Evolutionary conservation across 2,888 invertebrate species (phyloP), one percentile per base, ranked within the genome.

Genomic region (Andrena hattorfiana): DNA sequence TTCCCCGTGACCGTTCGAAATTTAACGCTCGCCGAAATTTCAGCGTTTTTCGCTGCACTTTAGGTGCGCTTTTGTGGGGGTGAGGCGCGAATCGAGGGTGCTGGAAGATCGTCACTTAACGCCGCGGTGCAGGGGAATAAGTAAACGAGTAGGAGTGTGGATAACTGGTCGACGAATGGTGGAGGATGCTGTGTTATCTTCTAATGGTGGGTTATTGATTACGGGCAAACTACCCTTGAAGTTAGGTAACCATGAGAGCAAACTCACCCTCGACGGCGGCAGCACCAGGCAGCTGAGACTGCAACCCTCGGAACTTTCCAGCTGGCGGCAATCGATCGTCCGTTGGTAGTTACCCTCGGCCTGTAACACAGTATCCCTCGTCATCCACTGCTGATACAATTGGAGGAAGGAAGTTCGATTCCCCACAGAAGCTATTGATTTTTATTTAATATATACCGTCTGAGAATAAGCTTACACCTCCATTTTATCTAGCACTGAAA

Each of bases 1-100:
- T 26, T 49, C 42, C 66, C 10, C 30, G 20, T 49, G 77, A 60
- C 67, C 28, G 79, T 66, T 66, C 62, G 49, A 67, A 63, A 81
- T 80, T 80, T 68, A 56, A 81, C 69, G 62, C 26, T 48, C 13
- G n/a, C 26, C 30, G 48, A 13, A 49, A 72, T 63, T 72, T 68
- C 35, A 5, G 13, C 28, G 66, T 4, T 54, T 26, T 2, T 48
- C 8, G 20, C 28, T 62, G 49, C 13, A 32, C 10, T n/a, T 16
- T 7, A 20, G 20, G 7, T 26, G 6, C n/a, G 5, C 20, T 42
- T n/a, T 30, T 8, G 0, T n/a, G 13, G n/a, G 56, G 75, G 8
- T 69, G 69, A 63, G 30, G 4, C 3, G 10, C 1, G 51, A 20
- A 30, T 51, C 6, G 20, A 16, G 13, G 16, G 42, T 20, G 20